These are phyloP conservation scores for Theodoxus fluviatilis DNA, from an alignment of 2,888 invertebrate species.

Conservation along the genomic window DNA sequence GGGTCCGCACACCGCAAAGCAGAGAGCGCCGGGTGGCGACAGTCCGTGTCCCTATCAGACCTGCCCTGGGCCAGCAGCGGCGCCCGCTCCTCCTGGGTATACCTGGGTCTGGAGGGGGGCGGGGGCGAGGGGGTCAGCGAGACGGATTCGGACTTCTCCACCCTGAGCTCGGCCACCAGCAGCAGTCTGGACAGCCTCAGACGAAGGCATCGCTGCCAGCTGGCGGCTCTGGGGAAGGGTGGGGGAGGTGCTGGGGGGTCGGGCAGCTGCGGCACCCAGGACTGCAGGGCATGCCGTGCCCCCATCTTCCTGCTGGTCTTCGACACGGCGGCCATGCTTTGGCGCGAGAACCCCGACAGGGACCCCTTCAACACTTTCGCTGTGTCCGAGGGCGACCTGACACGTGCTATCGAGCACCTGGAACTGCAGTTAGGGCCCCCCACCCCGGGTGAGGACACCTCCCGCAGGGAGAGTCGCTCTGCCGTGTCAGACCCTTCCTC, in stretches of 20 bases:
- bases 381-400: constrained; percentile 55
- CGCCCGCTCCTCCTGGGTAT: constrained; percentile 39
- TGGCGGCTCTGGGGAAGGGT: too few relatives aligned
- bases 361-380: constrained; percentile 56
- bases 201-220: too few relatives aligned
- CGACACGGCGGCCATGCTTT: constrained; percentile 39
- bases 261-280: constrained; percentile 18
- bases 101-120: constrained; percentile 39
- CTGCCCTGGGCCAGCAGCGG: constrained; percentile 21
- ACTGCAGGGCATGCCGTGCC: constrained; percentile 24
- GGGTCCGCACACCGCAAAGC: too few relatives aligned
- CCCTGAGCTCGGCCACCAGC: too few relatives aligned
- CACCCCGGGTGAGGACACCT: too few relatives aligned
- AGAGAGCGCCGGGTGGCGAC: too few relatives aligned
- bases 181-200: too few relatives aligned
- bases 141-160: too few relatives aligned
- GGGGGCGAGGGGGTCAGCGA: too few relatives aligned
- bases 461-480: too few relatives aligned
- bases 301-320: constrained; percentile 26
- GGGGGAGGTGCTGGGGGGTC: too few relatives aligned
- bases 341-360: constrained; percentile 57
- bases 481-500: not conserved
- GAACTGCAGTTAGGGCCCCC: constrained; percentile 49
- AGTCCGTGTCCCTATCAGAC: not conserved
- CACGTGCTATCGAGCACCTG: constrained; percentile 52